These are phyloP conservation scores for Andrena bicolor DNA, from an alignment of 2,888 invertebrate genomes.

Conservation along the genomic window DNA sequence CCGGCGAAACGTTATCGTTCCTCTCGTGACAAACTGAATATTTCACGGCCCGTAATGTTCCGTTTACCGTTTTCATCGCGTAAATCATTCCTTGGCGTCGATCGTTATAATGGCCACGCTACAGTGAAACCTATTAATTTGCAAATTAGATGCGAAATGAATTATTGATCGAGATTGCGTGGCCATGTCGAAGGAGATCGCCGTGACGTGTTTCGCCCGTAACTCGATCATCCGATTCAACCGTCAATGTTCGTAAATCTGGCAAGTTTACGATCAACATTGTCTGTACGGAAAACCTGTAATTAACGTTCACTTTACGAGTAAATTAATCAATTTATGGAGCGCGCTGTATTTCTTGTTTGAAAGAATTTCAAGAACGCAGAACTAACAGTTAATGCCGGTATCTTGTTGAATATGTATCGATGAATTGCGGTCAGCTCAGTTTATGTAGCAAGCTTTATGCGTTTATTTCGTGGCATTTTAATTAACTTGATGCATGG, in stretches of 20 bases:
- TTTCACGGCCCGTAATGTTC: conserved; percentile 27
- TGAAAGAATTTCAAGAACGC: too few relatives aligned
- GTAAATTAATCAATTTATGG: too few relatives aligned
- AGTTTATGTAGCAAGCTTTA: neutral
- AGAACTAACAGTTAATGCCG: too few relatives aligned
- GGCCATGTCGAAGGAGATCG: conserved; percentile 19
- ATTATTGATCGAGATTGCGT: conserved; percentile 55
- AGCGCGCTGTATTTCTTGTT: too few relatives aligned
- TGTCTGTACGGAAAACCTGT: neutral
- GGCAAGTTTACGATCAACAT: neutral
- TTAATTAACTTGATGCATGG: neutral
- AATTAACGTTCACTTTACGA: neutral
- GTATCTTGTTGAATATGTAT: too few relatives aligned
- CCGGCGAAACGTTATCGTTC: neutral
- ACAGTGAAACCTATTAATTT: conserved; percentile 40
- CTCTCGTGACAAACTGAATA: conserved; percentile 8
- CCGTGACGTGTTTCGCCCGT: conserved; percentile 14
- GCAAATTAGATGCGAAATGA: conserved; percentile 49
- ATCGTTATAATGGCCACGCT: conserved; percentile 21
- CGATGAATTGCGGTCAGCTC: neutral
- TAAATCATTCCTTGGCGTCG: conserved; percentile 40
- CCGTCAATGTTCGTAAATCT: neutral
- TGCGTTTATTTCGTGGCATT: neutral
- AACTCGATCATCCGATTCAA: conserved; percentile 9
- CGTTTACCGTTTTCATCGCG: conserved; percentile 21